phyloP scores from a whole-genome alignment of 1,140 invertebrate genomes.

The Pantala flavescens region DNA sequence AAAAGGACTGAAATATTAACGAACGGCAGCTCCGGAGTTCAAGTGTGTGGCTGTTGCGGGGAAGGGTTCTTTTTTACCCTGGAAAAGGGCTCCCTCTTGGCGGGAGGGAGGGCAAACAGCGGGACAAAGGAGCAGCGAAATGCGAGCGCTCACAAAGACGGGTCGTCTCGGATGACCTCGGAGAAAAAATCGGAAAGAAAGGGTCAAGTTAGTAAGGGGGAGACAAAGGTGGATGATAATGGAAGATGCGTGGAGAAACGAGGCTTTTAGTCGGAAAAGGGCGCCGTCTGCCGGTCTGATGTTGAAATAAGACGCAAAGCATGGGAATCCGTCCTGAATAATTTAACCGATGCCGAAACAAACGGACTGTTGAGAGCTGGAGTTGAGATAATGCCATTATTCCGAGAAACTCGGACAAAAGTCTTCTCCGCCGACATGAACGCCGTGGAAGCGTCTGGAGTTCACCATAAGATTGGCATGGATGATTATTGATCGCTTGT shows the following conservation, averaged over 20 bases:
- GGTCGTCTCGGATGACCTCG: background rate
- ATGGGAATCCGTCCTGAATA: too few species aligned
- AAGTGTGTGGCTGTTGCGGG: constrained; percentile 2
- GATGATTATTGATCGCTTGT: too few species aligned
- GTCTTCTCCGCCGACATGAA: too few species aligned
- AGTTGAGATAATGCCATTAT: too few species aligned
- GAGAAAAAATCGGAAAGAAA: background rate
- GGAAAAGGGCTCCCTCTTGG: constrained; percentile 2
- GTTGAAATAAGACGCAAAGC: too few species aligned
- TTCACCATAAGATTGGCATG: too few species aligned
- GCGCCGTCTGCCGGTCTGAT: too few species aligned
- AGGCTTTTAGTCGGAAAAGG: background rate
- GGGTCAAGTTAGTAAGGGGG: background rate
- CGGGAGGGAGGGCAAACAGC: background rate
- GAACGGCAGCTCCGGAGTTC: background rate
- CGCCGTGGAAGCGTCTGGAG: too few species aligned
- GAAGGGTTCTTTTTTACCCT: background rate
- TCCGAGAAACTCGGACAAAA: too few species aligned
- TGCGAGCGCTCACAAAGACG: background rate
- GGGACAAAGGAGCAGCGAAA: constrained; percentile 2
- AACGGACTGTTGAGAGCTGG: too few species aligned
- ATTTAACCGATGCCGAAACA: too few species aligned
- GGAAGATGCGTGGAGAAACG: background rate
- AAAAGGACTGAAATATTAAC: constrained; percentile 8
- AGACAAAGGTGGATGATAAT: background rate